Conservation (phyloP, 2,113 vertebrate genomes). For the Elephantulus edwardii region DNA sequence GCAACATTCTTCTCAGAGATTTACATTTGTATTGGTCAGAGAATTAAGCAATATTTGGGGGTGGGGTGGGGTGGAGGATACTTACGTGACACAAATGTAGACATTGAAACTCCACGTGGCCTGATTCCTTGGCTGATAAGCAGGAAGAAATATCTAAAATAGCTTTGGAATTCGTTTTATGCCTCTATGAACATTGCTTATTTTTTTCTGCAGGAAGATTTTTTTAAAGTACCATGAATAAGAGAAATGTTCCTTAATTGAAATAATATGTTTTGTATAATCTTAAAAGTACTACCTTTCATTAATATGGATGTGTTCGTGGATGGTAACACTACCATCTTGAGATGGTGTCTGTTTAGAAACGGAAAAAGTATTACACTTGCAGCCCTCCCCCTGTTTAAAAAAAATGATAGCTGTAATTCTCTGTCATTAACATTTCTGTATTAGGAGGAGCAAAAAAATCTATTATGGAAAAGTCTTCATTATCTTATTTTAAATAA, state of each 20-base stretch:
- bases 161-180: constrained; percentile 40
- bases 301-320: constrained; percentile 10
- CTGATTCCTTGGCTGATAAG: constrained; percentile 26
- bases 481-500: constrained; percentile 18
- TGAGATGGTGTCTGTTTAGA: constrained; percentile 65
- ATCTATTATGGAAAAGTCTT: background rate
- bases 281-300: background rate
- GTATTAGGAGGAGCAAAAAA: constrained; percentile 17
- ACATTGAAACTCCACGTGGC: background rate
- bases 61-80: background rate
- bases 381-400: background rate
- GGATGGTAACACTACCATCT: background rate
- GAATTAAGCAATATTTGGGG: constrained; percentile 10
- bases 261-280: constrained; percentile 50
- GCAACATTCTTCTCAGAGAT: constrained; percentile 60
- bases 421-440: constrained; percentile 10
- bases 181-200: background rate
- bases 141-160: background rate
- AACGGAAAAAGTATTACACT: constrained; percentile 5
- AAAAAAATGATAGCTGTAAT: background rate
- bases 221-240: constrained; percentile 19
- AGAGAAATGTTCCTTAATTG: constrained; percentile 29
- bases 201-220: constrained; percentile 18
- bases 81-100: constrained; percentile 16
- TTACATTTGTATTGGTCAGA: constrained; percentile 45